phyloP scores from a whole-genome alignment of 1,140 invertebrate genomes.

The Drosophila ficusphila region DNA sequence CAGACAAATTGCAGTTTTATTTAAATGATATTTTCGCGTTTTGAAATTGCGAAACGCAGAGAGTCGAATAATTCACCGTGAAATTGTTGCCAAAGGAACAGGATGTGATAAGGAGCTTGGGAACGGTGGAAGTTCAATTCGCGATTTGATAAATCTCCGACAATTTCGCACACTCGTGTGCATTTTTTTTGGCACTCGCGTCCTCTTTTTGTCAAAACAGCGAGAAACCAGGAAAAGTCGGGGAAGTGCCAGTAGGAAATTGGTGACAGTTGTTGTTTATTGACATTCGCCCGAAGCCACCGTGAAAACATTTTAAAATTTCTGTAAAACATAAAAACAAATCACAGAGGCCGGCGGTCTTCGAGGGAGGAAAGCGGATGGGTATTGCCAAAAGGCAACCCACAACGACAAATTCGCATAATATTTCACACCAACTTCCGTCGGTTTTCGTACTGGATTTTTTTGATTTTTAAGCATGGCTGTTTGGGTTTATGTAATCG shows the following conservation, averaged over 20 bases:
- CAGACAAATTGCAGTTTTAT: conserved; percentile 77
- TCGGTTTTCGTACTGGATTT: conserved; percentile 30
- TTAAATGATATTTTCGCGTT: conserved; percentile 55
- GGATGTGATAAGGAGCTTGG: background rate
- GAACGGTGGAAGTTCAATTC: conserved; percentile 39
- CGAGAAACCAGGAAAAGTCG: background rate
- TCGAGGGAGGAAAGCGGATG: background rate
- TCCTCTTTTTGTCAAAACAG: conserved; percentile 14
- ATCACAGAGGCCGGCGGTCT: conserved; percentile 39
- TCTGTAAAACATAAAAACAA: conserved; percentile 78
- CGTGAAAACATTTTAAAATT: conserved; percentile 83
- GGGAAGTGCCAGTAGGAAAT: conserved; percentile 17
- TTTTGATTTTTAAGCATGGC: conserved; percentile 10
- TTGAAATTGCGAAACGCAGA: conserved; percentile 45
- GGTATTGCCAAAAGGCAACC: background rate
- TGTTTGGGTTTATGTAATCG: conserved; percentile 36
- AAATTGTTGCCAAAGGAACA: conserved; percentile 55
- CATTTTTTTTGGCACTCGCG: conserved; percentile 29
- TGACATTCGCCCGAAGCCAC: conserved; percentile 75
- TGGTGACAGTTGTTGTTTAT: conserved; percentile 83
- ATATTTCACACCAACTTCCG: conserved; percentile 77
- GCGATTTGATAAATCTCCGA: conserved; percentile 77
- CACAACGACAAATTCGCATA: conserved; percentile 67
- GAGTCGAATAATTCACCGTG: conserved; percentile 69
- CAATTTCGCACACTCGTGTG: conserved; percentile 75